Conservation (phyloP, 2,113 vertebrate species). For the Epinephelus cyanopodus region DNA sequence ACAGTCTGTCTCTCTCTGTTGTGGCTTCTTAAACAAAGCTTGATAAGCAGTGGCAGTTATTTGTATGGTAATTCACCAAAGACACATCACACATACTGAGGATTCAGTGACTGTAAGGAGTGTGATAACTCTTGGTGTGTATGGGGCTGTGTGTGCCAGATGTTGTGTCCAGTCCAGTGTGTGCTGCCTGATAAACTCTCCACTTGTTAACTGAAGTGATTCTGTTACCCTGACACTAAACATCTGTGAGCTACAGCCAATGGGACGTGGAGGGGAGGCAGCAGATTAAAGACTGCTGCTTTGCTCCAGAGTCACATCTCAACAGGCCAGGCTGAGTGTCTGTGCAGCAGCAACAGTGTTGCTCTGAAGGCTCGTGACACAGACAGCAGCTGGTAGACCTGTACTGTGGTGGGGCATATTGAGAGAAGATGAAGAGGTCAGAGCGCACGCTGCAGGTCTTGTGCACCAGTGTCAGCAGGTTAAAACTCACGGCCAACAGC, state of each 20-base stretch:
- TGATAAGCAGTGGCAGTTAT: conserved; percentile 45
- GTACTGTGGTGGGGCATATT: no score
- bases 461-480: no score
- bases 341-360: not conserved
- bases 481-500: no score
- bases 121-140: not conserved
- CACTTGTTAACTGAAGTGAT: conserved; percentile 7
- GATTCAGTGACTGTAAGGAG: not conserved
- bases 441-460: not conserved
- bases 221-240: not conserved
- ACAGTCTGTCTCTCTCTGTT: not conserved
- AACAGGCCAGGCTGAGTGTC: not conserved
- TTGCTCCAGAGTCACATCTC: not conserved
- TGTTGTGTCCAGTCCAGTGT: not conserved
- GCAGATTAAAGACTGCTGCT: conserved; percentile 1
- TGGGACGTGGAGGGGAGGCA: conserved; percentile 9
- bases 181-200: conserved; percentile 1
- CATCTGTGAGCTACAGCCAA: conserved; percentile 12
- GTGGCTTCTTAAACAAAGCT: conserved; percentile 25
- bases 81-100: conserved; percentile 27
- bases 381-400: not conserved
- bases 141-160: not conserved
- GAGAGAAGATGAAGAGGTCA: not conserved
- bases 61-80: conserved; percentile 48
- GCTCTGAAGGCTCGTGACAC: not conserved